These are phyloP conservation scores for Glossophaga mutica DNA, from an alignment of 2,797 vertebrate species.

Conservation along the genomic window DNA sequence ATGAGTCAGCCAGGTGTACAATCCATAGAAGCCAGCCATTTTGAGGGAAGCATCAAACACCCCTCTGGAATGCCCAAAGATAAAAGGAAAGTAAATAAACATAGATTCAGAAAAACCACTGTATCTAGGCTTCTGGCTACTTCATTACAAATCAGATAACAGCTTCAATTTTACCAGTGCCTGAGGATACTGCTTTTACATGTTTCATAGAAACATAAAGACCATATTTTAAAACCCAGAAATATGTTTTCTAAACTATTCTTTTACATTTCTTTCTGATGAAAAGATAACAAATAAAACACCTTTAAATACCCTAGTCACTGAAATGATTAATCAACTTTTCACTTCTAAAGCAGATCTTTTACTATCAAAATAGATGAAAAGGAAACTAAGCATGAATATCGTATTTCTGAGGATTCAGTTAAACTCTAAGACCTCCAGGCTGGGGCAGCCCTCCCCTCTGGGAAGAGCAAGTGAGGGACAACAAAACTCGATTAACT, in stretches of 20 bases:
- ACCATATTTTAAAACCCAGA: background rate
- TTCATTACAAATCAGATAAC: background rate
- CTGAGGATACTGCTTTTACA: background rate
- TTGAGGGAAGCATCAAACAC: conserved; percentile 99
- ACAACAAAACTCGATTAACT: background rate
- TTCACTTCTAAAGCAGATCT: conserved; percentile 9
- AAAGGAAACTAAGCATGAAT: background rate
- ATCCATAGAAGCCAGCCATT: conserved; percentile 98
- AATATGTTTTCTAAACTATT: background rate
- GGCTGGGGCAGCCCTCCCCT: background rate
- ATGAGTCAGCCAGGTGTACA: conserved; percentile 99
- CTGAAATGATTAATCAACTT: conserved; percentile 19
- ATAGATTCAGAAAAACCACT: conserved; percentile 17
- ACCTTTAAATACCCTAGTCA: background rate
- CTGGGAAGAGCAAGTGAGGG: background rate
- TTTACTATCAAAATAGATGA: background rate
- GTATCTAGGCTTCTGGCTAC: background rate
- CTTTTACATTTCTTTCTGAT: conserved; percentile 7
- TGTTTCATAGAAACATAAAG: background rate
- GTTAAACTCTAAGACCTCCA: conserved; percentile 7
- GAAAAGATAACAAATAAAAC: conserved; percentile 5
- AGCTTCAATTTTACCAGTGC: background rate
- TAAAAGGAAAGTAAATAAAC: conserved; percentile 43
- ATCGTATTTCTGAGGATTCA: background rate
- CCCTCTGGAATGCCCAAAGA: conserved; percentile 87